These are phyloP conservation scores for Aphidius ervi DNA, from an alignment of 1,140 invertebrate genomes.

Conservation along the genomic window DNA sequence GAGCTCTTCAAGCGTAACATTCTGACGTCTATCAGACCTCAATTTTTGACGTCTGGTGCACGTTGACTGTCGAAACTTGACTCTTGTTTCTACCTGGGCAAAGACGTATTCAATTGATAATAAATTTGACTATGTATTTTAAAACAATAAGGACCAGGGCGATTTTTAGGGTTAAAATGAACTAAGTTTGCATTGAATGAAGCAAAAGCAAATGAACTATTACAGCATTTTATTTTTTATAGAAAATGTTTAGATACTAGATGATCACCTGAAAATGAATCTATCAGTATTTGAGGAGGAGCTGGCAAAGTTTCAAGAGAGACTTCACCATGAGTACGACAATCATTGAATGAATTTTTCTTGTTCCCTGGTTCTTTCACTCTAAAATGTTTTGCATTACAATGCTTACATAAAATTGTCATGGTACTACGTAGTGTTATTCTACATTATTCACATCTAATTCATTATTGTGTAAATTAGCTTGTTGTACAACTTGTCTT, in stretches of 20 bases:
- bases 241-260: background rate
- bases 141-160: no score
- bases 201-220: conserved; percentile 8
- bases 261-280: conserved; percentile 1
- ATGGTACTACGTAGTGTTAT: conserved; percentile 1
- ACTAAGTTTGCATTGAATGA: conserved; percentile 6
- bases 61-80: no score
- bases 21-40: no score
- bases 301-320: background rate
- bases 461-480: background rate
- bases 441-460: background rate
- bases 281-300: background rate
- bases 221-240: conserved; percentile 1
- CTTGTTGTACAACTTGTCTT: background rate
- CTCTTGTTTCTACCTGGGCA: no score
- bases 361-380: background rate
- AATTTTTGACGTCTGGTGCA: no score
- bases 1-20: no score
- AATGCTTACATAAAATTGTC: background rate
- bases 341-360: conserved; percentile 5
- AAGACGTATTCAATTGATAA: no score
- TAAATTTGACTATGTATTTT: no score
- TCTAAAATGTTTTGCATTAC: background rate
- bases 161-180: conserved; percentile 1
- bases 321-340: background rate